Evolutionary conservation across 2,113 vertebrate genomes (phyloP), one percentile per base, ranked within the genome.

Genomic region (Vimba vimba): DNA sequence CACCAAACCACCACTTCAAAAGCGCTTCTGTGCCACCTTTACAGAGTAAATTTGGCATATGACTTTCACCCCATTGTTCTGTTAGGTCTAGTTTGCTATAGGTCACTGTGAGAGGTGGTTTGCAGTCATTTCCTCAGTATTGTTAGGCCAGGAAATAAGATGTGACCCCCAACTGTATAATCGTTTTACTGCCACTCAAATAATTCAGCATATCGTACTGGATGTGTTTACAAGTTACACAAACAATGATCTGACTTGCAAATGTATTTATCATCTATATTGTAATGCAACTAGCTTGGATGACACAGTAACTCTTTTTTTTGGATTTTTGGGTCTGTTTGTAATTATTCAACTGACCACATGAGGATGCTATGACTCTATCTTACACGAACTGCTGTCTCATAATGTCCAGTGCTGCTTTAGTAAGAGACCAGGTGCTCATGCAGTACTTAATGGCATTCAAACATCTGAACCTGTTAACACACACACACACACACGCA

Each of bases 361-460:
- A 87, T 74, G 88, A 89, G 82, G 88, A 81, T 23, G 79, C 88
- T 79, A 36, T 77, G 64, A 82, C 83, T 83, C 88, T 87, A 43
- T 84, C 60, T 17, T 43, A 57, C 17, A 69, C 83, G 33, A 76
- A 87, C 82, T 62, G 64, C 47, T n/a, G 64, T 25, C 64, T 78
- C 13, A 10, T 76, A 71, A 30, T 78, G 36, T 68, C 64, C 30
- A 60, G 13, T 76, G 21, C 73, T 77, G 59, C 57, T 86, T 86
- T 85, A 74, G 59, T 88, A n/a, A 69, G 27, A 68, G 36, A 73
- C 74, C 19, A n/a, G 60, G 10, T 71, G 82, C 23, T 59, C 85
- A 89, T 90, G 85, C 85, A 86, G 55, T 57, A 83, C 43, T 82
- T 82, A 74, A 85, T 85, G 82, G 68, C 81, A 80, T 86, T 84